Percentiles rank a stretch among this genome's conserved stretches.
Evolutionary conservation across 2,888 invertebrate species (phyloP).

Genomic region (Stramonita haemastoma): DNA sequence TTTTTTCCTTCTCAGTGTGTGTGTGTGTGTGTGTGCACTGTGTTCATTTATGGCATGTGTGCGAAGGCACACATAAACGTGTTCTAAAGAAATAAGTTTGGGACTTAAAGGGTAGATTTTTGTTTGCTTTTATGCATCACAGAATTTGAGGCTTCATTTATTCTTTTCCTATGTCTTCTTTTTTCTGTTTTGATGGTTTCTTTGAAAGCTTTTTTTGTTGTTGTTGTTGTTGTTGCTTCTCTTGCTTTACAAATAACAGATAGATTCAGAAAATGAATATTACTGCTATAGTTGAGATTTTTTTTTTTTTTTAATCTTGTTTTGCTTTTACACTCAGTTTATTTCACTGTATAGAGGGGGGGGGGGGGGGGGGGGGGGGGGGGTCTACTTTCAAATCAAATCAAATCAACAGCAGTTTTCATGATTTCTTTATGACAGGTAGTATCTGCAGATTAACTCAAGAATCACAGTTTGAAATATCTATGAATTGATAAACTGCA

Average conservation of each 20-base stretch:
- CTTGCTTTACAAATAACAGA: neutral
- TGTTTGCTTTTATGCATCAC: neutral
- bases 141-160: neutral
- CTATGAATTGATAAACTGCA: too few relatives aligned
- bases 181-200: neutral
- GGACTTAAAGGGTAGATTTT: too few relatives aligned
- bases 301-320: too few relatives aligned
- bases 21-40: neutral
- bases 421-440: too few relatives aligned
- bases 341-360: neutral
- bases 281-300: neutral
- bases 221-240: neutral
- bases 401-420: too few relatives aligned
- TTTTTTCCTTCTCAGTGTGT: neutral
- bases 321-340: neutral
- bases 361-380: too few relatives aligned
- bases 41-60: neutral
- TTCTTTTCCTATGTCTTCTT: neutral
- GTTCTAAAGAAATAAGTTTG: neutral
- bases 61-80: neutral
- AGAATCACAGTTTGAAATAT: too few relatives aligned
- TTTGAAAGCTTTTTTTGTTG: too few relatives aligned
- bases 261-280: neutral
- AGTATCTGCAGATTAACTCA: too few relatives aligned
- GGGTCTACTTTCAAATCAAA: too few relatives aligned